A percentile compares a stretch with the other conserved stretches of the same genome.
These are phyloP conservation scores for Orussus abietinus DNA, from an alignment of 1,140 invertebrate genomes.

Conservation along the genomic window DNA sequence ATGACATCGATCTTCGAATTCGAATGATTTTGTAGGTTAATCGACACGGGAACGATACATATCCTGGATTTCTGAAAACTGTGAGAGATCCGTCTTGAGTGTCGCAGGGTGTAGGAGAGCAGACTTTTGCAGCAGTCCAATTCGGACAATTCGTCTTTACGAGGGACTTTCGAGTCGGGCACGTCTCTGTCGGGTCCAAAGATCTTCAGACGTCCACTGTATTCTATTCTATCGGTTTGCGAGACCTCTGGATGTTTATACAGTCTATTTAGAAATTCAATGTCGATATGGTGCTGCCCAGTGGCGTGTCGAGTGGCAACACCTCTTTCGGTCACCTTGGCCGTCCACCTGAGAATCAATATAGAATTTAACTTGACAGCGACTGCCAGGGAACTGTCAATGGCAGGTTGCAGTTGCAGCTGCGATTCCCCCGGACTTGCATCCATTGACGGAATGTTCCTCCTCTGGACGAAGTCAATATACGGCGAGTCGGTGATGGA, in stretches of 20 bases:
- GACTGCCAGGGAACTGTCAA: conserved; percentile 18
- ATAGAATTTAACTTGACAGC: conserved; percentile 38
- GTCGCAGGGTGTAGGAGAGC: conserved; percentile 40
- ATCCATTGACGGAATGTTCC: conserved; percentile 33
- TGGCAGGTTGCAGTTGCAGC: conserved; percentile 15
- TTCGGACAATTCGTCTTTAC: conserved; percentile 32
- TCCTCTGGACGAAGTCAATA: conserved; percentile 38
- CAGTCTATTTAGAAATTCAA: conserved; percentile 40
- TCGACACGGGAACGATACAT: conserved; percentile 39
- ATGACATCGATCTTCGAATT: conserved; percentile 35
- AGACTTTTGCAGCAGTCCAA: conserved; percentile 37
- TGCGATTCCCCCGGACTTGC: conserved; percentile 16
- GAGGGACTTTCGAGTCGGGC: conserved; percentile 20
- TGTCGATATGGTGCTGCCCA: conserved; percentile 49
- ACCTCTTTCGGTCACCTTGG: conserved; percentile 37
- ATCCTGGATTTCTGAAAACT: conserved; percentile 40
- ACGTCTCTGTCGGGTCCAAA: conserved; percentile 49
- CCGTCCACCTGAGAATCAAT: conserved; percentile 43
- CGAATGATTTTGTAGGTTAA: conserved; percentile 49
- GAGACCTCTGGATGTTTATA: conserved; percentile 42
- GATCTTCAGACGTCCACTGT: conserved; percentile 41
- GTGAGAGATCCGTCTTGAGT: conserved; percentile 36
- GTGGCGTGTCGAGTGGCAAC: conserved; percentile 32
- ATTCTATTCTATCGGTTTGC: conserved; percentile 31
- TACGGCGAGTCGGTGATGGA: conserved; percentile 28